These are phyloP conservation scores for Electrona antarctica DNA, from an alignment of 2,113 vertebrate genomes.

Conservation along the genomic window DNA sequence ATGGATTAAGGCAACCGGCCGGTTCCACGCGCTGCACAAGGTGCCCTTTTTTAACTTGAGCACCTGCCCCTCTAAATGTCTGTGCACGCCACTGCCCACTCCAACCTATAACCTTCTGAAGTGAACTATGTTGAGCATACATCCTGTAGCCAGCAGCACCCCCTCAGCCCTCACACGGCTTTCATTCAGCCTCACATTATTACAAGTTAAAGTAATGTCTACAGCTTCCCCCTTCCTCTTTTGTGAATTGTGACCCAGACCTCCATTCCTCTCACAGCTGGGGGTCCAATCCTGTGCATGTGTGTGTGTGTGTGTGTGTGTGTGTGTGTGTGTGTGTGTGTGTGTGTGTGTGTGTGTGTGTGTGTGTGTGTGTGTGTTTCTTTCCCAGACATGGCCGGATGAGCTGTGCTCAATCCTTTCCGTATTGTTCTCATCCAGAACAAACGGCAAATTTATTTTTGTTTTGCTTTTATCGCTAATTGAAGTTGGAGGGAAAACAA, in stretches of 20 bases:
- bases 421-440: conserved; percentile 79
- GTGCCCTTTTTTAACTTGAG: too few species aligned
- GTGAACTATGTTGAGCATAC: too few species aligned
- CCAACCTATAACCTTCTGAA: neutral
- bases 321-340: conserved; percentile 24
- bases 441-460: conserved; percentile 73
- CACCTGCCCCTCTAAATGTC: too few species aligned
- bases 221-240: conserved; percentile 28
- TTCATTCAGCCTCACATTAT: conserved; percentile 16
- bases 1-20: too few species aligned
- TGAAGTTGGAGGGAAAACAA: conserved; percentile 33
- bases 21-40: too few species aligned
- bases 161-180: neutral
- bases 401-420: conserved; percentile 64
- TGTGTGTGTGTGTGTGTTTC: conserved; percentile 47
- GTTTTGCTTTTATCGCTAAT: conserved; percentile 69
- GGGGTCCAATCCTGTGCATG: conserved; percentile 51
- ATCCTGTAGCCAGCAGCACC: too few species aligned
- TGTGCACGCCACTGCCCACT: too few species aligned
- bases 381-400: conserved; percentile 75
- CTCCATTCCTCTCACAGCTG: conserved; percentile 52
- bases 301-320: neutral
- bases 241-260: conserved; percentile 27
- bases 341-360: neutral
- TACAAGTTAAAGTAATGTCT: conserved; percentile 24